Evolutionary conservation across 2,797 vertebrate genomes (phyloP).

Genomic region (Myotis findleyi): DNA sequence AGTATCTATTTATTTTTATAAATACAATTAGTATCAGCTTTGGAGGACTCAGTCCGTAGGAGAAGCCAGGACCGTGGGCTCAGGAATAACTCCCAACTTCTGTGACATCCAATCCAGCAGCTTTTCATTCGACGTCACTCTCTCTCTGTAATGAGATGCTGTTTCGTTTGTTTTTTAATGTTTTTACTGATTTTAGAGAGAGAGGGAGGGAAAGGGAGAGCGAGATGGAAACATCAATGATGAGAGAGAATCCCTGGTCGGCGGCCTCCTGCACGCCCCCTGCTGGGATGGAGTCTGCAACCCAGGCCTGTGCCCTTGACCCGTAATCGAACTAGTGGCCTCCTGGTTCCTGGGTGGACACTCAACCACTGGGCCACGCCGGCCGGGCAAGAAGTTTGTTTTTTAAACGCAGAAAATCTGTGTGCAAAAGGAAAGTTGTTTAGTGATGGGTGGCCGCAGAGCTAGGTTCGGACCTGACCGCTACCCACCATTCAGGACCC

Average conservation of each 20-base stretch:
- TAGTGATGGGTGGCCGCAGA: background rate
- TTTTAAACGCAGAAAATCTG: background rate
- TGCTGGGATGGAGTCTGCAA: too few relatives aligned
- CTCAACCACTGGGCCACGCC: too few relatives aligned
- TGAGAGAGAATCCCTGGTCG: too few relatives aligned
- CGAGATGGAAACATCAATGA: too few relatives aligned
- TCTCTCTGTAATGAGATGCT: background rate
- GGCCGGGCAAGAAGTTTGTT: background rate
- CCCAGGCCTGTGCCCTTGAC: too few relatives aligned
- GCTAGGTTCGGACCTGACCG: background rate
- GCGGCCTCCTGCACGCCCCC: too few relatives aligned
- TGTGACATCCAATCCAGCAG: background rate
- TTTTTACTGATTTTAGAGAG: too few relatives aligned
- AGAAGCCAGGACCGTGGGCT: background rate
- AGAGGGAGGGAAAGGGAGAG: too few relatives aligned
- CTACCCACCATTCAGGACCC: background rate
- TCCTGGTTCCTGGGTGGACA: too few relatives aligned
- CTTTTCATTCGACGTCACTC: background rate
- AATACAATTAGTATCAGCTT: background rate
- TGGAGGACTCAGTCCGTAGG: background rate
- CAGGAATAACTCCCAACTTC: background rate
- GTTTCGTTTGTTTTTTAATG: background rate
- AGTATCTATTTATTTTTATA: background rate
- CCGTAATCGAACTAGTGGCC: too few relatives aligned
- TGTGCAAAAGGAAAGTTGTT: background rate